These are phyloP conservation scores for Mythimna albipuncta DNA, from an alignment of 2,888 invertebrate species.

Conservation along the genomic window DNA sequence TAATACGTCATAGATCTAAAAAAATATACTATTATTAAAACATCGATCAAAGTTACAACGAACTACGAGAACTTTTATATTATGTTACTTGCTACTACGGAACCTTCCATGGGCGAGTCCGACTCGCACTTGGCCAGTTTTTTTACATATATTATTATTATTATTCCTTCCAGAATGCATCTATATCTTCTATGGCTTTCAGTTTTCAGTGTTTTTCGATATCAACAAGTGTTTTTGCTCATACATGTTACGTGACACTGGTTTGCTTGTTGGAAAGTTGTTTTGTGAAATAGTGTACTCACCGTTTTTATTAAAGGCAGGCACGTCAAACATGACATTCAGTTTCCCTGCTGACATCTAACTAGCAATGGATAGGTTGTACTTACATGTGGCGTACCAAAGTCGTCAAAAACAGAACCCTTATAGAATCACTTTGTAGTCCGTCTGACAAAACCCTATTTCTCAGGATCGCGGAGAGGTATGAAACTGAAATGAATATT, in stretches of 20 bases:
- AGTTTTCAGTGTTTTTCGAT: neutral
- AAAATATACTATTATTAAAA: no score
- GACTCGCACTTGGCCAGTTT: no score
- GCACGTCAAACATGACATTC: constrained; percentile 36
- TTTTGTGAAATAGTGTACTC: constrained; percentile 17
- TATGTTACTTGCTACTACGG: no score
- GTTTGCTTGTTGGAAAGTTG: constrained; percentile 26
- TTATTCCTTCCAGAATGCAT: neutral
- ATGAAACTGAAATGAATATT: no score
- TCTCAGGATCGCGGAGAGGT: no score
- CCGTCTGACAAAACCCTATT: no score
- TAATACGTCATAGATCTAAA: no score
- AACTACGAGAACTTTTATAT: no score
- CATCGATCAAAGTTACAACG: no score
- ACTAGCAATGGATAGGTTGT: neutral
- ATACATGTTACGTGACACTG: constrained; percentile 8
- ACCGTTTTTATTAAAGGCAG: constrained; percentile 22
- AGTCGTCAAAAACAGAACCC: no score
- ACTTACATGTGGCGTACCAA: neutral
- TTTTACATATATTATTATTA: neutral
- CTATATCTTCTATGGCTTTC: neutral
- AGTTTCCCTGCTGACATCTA: constrained; percentile 29
- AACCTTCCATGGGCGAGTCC: no score
- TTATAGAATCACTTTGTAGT: no score
- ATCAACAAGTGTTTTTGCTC: constrained; percentile 47